phyloP scores from a whole-genome alignment of 1,140 invertebrate genomes.

The Eupristina koningsbergeri region DNA sequence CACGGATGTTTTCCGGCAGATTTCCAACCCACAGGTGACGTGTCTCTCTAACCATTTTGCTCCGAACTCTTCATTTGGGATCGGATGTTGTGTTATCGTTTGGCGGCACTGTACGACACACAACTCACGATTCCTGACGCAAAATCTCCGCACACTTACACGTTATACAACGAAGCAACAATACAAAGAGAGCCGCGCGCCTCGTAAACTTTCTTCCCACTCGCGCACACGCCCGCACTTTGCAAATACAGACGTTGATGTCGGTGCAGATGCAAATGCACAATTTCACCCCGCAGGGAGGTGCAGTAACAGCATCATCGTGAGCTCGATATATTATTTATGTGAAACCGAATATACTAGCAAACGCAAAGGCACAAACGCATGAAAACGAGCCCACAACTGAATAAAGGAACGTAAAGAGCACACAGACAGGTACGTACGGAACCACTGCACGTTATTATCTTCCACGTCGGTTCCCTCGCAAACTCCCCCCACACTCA shows the following conservation, averaged over 20 bases:
- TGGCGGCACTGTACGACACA: slow-evolving; percentile 74
- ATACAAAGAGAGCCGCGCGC: not conserved
- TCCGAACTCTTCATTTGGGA: slow-evolving; percentile 81
- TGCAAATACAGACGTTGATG: not conserved
- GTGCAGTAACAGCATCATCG: not conserved
- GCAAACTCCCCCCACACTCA: slow-evolving; percentile 13
- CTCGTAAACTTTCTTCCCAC: slow-evolving; percentile 14
- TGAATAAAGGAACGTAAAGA: slow-evolving; percentile 24
- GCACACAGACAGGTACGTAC: slow-evolving; percentile 47
- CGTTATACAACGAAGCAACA: not conserved
- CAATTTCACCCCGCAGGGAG: not conserved
- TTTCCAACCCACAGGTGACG: slow-evolving; percentile 99
- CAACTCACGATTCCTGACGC: slow-evolving; percentile 63
- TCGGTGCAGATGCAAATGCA: not conserved
- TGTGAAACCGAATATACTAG: slow-evolving; percentile 10
- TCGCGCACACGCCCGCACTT: slow-evolving; percentile 43
- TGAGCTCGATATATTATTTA: too few species aligned
- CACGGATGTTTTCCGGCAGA: slow-evolving; percentile 98
- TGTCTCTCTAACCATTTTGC: slow-evolving; percentile 99
- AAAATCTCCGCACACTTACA: slow-evolving; percentile 16
- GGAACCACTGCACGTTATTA: slow-evolving; percentile 42
- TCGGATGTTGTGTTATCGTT: slow-evolving; percentile 76
- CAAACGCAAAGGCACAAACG: slow-evolving; percentile 28
- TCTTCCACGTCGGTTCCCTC: slow-evolving; percentile 40
- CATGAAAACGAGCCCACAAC: slow-evolving; percentile 24